Evolutionary conservation across 2,797 vertebrate species (phyloP), one percentile per base, ranked within the genome.

Genomic region (Strix occidentalis): DNA sequence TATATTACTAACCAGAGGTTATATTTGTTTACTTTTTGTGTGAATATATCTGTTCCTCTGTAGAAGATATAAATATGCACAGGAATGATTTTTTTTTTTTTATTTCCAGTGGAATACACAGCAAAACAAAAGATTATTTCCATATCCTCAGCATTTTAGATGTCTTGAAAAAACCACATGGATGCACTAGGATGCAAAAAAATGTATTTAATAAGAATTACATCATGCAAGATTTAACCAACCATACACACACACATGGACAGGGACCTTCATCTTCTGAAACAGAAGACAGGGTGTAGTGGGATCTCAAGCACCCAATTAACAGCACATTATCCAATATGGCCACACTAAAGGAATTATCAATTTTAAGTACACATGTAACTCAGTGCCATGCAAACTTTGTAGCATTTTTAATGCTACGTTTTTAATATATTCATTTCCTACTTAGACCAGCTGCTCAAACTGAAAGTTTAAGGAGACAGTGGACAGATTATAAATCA

Each of bases 31-130:
- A 60, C 6, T 87, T 89, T 84, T 26, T 13, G 16, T 21, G 13
- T 50, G 14, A 74, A 78, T 39, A 35, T 37, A 64, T 78, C 78
- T 76, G 11, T 63, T 76, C 7, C 6, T 69, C 26, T 66, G 12
- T 43, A 43, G 26, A 65, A 87, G 20, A 74, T 19, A 79, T 2
- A 83, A 89, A 70, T n/a, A 70, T 9, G 26, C 4, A 45, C 2
- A 43, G 39, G 13, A 41, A 28, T 45, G 64, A 8, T 5, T 24
- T 24, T 11, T 2, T 0, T 11, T 2, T 0, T 0, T 13, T 19
- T 72, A 41, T 69, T 96, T 82, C 48, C 13, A 29, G 43, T 71
- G 16, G 29, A 43, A 46, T 37, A 63, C 5, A 80, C 5, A 46
- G 51, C 3, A 63, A 57, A 69, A 31, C 8, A 28, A 56, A 18